Evolutionary conservation across 1,140 invertebrate species (phyloP), one percentile per base, ranked within the genome.

Genomic region (Neodiprion virginianus): DNA sequence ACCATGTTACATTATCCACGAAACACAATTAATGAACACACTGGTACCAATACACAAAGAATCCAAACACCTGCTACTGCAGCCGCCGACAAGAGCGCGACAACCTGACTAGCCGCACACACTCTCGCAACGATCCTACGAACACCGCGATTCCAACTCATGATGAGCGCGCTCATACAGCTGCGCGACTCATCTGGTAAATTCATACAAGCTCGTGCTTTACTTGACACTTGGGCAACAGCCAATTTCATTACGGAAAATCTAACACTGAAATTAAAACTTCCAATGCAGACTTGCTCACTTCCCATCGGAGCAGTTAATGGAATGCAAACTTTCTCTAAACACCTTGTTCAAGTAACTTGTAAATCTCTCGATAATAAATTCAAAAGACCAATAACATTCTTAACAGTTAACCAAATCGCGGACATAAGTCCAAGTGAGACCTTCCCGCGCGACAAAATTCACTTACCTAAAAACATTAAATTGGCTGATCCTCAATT

Each of bases 401-500:
- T 70, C 67, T 47, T 71, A 17, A 40, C 70, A 11, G 69, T 74
- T 7, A 8, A 14, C 7, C n/a, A 75, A 67, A 75, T 75, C 21
- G 47, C 74, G 12, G 50, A 68, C 48, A 8, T 10, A 23, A 40
- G 71, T n/a, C 74, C 74, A 1, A 10, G 21, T 50, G 66, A 68
- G 9, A 69, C 66, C 23, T 75, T 75, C 71, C 61, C 61, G 14
- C 70, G 47, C 17, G 23, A 71, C 0, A 7, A n/a, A 3, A 12
- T 72, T 14, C 3, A 65, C 12, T 47, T 75, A 12, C 72, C 75
- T 28, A 67, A 67, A 5, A 72, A 69, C 47, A 61, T 70, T 1
- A 21, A 61, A 67, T 28, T 76, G 3, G 75, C 75, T 9, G 75
- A 76, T 73, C 49, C 71, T 4, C 49, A 65, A 48, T 76, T 73